phyloP scores from a whole-genome alignment of 1,140 invertebrate genomes.

The Aphaenogaster floridana region DNA sequence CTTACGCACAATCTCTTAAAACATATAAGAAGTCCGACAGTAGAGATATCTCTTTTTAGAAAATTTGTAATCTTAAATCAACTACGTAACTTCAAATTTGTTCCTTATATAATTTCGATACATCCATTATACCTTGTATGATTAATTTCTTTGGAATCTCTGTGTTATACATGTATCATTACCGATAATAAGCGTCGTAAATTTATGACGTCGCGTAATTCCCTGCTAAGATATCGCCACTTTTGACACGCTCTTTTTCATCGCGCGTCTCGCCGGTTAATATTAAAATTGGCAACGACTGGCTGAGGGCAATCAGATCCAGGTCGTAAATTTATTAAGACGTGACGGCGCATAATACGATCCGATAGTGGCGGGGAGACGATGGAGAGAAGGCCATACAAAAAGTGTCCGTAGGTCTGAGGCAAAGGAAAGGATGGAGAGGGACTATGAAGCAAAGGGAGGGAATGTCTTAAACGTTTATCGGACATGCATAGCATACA shows the following conservation, averaged over 20 bases:
- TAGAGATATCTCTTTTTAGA: background rate
- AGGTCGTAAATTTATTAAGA: slow-evolving; percentile 76
- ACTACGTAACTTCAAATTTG: background rate
- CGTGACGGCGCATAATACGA: slow-evolving; percentile 72
- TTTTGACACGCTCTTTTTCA: slow-evolving; percentile 44
- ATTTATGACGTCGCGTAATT: slow-evolving; percentile 21
- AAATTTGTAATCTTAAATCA: slow-evolving; percentile 27
- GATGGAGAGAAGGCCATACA: background rate
- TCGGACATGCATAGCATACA: slow-evolving; percentile 55
- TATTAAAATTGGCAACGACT: slow-evolving; percentile 66
- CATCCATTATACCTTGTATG: background rate
- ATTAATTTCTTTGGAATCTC: slow-evolving; percentile 8
- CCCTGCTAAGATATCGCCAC: slow-evolving; percentile 37
- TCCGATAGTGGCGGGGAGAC: slow-evolving; percentile 27
- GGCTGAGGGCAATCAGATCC: slow-evolving; percentile 65
- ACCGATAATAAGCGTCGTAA: slow-evolving; percentile 20
- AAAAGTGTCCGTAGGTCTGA: slow-evolving; percentile 14
- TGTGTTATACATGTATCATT: background rate
- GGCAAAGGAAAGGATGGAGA: background rate
- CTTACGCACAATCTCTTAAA: slow-evolving; percentile 3
- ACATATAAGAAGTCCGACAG: background rate
- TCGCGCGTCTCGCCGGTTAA: slow-evolving; percentile 23
- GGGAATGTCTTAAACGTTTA: slow-evolving; percentile 49
- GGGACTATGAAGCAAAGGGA: background rate
- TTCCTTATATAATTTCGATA: background rate